phyloP scores from a whole-genome alignment of 1,140 invertebrate genomes.

The Lasioglossum albipes region DNA sequence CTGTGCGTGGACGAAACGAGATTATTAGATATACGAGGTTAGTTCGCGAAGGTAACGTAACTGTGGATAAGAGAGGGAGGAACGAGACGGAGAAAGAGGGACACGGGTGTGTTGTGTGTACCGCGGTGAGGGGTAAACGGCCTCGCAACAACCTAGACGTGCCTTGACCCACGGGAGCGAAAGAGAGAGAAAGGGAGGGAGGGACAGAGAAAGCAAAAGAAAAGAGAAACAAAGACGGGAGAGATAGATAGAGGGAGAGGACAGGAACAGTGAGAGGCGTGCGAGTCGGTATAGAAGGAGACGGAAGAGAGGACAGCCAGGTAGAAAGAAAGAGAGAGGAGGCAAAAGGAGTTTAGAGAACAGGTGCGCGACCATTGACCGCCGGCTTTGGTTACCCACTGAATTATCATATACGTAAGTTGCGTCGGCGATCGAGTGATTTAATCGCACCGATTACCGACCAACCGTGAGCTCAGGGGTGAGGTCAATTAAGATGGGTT shows the following conservation, averaged over 20 bases:
- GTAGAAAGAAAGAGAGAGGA: neutral
- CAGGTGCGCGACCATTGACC: constrained; percentile 75
- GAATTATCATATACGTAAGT: constrained; percentile 69
- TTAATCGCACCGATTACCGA: constrained; percentile 67
- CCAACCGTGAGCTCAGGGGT: constrained; percentile 50
- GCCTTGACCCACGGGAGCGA: constrained; percentile 72
- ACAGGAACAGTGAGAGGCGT: neutral
- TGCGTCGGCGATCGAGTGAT: constrained; percentile 61
- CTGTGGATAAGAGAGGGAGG: constrained; percentile 18
- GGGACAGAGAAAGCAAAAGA: neutral
- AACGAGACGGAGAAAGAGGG: constrained; percentile 43
- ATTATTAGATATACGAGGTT: constrained; percentile 69
- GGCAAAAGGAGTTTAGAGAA: constrained; percentile 71
- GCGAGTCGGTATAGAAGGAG: neutral
- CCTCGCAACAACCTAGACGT: constrained; percentile 78
- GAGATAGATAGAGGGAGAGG: neutral
- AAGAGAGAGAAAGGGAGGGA: constrained; percentile 7
- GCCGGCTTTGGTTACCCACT: constrained; percentile 65
- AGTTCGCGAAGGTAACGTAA: constrained; percentile 53
- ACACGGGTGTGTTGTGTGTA: constrained; percentile 53
- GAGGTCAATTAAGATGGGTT: constrained; percentile 66
- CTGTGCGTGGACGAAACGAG: constrained; percentile 59
- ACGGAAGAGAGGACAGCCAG: neutral
- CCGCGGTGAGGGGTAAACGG: constrained; percentile 74
- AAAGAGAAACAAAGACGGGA: no score